Base-by-base conservation (phyloP, 2,797 vertebrate species). In the Acrocephalus scirpaceus region DNA sequence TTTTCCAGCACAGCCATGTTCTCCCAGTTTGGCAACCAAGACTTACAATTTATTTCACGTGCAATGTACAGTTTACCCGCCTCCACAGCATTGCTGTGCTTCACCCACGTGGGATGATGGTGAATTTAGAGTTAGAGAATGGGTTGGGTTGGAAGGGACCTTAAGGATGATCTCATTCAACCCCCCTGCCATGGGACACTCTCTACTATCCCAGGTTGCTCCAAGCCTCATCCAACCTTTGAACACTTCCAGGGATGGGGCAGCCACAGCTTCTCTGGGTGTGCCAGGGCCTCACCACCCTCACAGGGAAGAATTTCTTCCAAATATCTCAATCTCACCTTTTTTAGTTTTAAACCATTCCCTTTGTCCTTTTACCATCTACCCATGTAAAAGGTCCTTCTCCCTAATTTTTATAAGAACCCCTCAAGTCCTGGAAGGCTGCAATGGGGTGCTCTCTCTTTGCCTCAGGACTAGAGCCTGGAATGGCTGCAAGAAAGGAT, bases 41-140 rank as follows among this genome's bases (percentile, higher is more conserved):
- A 53, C 20, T 8, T 2, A 2, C 0, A 3, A 50, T 40, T 53
- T 53, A 11, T 67, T 51, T 17, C 13, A 11, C 0, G 14, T 32
- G 11, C 20, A 57, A 13, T 0, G 1, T 13, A 12, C 15, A 18
- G 15, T 78, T 89, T 69, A 36, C 30, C 19, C 32, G 38, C 26
- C 10, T 8, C 20, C 1, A 4, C 11, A 48, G 13, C 2, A 1
- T 3, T 40, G 2, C 38, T 48, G 7, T 64, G 19, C 44, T 58
- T 87, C 38, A 38, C 71, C 32, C 13, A 4, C 36, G 22, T 0
- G 4, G 70, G 34, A 11, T 15, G 10, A 12, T 9, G 32, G 16
- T 30, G 26, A 14, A 4, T 3, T 25, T 18, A 7, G 36, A 50
- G 16, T 50, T 56, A 38, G 12, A 44, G 27, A 83, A 76, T 40